A percentile compares a stretch with the other conserved stretches of the same genome.
Evolutionary conservation across 1,140 invertebrate genomes (phyloP).

Genomic region (Aphis gossypii): DNA sequence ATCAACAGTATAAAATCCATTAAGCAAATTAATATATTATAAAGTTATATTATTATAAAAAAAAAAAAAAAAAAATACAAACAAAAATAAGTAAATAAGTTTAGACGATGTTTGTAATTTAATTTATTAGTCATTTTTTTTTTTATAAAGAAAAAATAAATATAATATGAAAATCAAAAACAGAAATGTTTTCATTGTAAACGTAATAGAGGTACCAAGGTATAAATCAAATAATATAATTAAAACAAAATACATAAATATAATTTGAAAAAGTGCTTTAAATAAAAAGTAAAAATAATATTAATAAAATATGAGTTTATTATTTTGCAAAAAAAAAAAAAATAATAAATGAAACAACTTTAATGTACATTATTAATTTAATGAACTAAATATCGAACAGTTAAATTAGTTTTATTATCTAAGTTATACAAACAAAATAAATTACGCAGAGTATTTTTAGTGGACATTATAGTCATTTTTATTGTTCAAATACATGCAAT

Average conservation of each 20-base stretch:
- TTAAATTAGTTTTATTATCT: slow-evolving; percentile 43
- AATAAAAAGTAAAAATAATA: neutral
- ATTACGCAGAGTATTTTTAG: slow-evolving; percentile 48
- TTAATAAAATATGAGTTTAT: slow-evolving; percentile 20
- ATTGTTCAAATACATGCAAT: slow-evolving; percentile 52
- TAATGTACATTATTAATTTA: slow-evolving; percentile 37
- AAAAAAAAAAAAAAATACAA: slow-evolving; percentile 13
- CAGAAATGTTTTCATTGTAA: neutral
- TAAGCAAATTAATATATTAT: neutral
- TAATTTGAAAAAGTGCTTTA: neutral
- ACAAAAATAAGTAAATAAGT: neutral
- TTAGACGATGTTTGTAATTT: neutral
- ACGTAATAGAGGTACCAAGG: neutral
- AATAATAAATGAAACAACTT: neutral
- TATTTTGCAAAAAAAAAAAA: too few species aligned
- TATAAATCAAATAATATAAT: neutral
- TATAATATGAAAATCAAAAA: neutral
- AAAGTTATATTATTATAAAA: neutral
- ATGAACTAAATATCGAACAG: slow-evolving; percentile 42
- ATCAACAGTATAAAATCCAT: slow-evolving; percentile 13
- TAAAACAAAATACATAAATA: neutral
- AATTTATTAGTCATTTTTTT: slow-evolving; percentile 11
- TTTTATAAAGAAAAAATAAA: neutral
- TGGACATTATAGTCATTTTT: slow-evolving; percentile 42
- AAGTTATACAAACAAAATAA: slow-evolving; percentile 50